Base-by-base conservation (phyloP, 1,140 invertebrate species). In the Drosophila cardini region DNA sequence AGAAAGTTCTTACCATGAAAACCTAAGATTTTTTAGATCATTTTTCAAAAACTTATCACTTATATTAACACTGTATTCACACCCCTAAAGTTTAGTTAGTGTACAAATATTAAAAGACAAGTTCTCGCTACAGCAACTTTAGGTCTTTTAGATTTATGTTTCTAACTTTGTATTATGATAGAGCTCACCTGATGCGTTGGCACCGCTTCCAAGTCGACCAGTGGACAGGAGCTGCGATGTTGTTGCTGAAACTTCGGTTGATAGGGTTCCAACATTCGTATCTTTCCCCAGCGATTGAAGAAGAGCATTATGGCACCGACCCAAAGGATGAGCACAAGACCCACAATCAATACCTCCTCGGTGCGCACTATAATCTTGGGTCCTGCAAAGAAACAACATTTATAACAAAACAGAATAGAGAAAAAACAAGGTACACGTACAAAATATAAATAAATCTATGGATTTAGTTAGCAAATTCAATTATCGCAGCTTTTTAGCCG, bases 261-360 rank as follows among this genome's bases (percentile, higher is more conserved):
- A 91, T 98, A 98, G 0, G 97, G 97, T 73, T 98, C 94, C 68
- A 98, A 93, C 97, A 98, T 98, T 40, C 97, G 94, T 61, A 98
- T 98, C 93, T 98, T 98, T 11, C 97, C 97, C 97, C 97, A 98
- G 46, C 96, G 94, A 87, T 97, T 97, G 93, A 98, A 97, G 93
- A 98, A 98, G 1, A 98, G 93, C 10, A 96, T 96, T 82, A 98
- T 97, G 10, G 97, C 97, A 1, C 94, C 96, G 9, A 96, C 95
- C 97, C 97, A 98, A 13, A 98, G 95, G 30, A 97, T 93, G 18
- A 98, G 93, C 32, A 98, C 97, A 76, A 98, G 92, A 7, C 97
- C 94, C 30, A 98, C 97, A 82, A 98, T 96, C 16, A 96, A 95
- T 34, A 97, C 95, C 92, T 98, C 97, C 91, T 97, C 96, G 10